Percentiles rank a stretch among this genome's conserved stretches.
Evolutionary conservation across 1,140 invertebrate species (phyloP).

Genomic region (Triops longicaudatus): DNA sequence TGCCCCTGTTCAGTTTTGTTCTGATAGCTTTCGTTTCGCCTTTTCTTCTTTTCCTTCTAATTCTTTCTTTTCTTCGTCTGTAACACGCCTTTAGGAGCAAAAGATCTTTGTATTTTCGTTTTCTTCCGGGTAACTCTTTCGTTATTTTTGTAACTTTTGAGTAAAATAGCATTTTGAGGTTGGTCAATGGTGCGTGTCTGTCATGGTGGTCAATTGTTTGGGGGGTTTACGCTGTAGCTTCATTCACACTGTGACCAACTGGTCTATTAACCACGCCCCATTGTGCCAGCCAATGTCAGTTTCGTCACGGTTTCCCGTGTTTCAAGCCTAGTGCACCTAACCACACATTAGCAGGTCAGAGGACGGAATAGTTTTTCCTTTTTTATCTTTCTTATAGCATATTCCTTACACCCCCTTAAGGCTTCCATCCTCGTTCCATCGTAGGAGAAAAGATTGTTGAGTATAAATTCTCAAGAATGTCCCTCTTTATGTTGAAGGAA

Average conservation of each 20-base stretch:
- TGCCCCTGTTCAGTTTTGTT: not conserved
- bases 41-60: too few species aligned
- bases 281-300: not conserved
- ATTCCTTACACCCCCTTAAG: not conserved
- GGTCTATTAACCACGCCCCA: constrained; percentile 14
- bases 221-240: not conserved
- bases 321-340: not conserved
- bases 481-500: not conserved
- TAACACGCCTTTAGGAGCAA: too few species aligned
- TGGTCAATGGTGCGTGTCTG: not conserved
- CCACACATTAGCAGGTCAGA: not conserved
- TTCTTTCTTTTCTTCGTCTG: too few species aligned
- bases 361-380: not conserved
- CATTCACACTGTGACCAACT: constrained; percentile 11
- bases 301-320: not conserved
- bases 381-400: not conserved
- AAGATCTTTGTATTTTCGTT: not conserved
- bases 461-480: not conserved
- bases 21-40: too few species aligned
- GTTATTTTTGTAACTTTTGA: not conserved
- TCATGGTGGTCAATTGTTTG: not conserved
- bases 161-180: not conserved
- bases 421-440: not conserved
- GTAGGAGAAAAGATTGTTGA: too few species aligned
- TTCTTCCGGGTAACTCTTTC: not conserved